Base-by-base conservation (phyloP, 2,113 vertebrate genomes). In the Lepisosteus oculatus region DNA sequence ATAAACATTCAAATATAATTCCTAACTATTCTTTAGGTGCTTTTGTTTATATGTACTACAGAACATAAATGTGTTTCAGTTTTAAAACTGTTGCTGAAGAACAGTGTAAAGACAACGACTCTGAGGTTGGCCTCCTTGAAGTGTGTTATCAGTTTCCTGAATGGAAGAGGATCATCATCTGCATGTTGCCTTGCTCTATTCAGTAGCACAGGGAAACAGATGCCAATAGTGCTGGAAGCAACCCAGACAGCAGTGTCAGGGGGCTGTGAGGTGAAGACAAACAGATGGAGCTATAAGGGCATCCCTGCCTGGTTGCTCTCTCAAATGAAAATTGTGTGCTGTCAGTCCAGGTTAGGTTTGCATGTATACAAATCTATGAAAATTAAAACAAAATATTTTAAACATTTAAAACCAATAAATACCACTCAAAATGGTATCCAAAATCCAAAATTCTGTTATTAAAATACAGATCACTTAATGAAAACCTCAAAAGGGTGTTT, bases 91-190 rank as follows among this genome's bases (percentile, higher is more conserved):
- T 15, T 14, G 9, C 8, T 67, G 13, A 14, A 67, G 6, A 12
- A 1, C 6, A 9, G 17, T 59, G 29, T 72, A 41, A 63, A 67
- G 56, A 13, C 8, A 15, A 43, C 13, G 13, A 7, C 43, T 3
- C 17, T 59, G 61, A 55, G 45, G 17, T 57, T 55, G 57, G 8
- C 14, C 57, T n/a, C 57, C 29, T 29, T 29, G n/a, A 13, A 59
- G 56, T 13, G 6, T 57, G 64, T 29, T 9, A 15, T 13, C 17
- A n/a, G 14, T 11, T 55, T 17, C 66, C 17, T 29, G 8, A 55
- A 68, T 68, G 11, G 66, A 55, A 15, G 45, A n/a, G n/a, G n/a
- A 55, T 17, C 51, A 51, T 67, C 66, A 55, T 68, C 51, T 68
- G 66, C 47, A 41, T 51, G 29, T 6, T 13, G 51, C 11, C 8